Conservation (phyloP, 2,113 vertebrate species). For the Bagarius yarrelli region DNA sequence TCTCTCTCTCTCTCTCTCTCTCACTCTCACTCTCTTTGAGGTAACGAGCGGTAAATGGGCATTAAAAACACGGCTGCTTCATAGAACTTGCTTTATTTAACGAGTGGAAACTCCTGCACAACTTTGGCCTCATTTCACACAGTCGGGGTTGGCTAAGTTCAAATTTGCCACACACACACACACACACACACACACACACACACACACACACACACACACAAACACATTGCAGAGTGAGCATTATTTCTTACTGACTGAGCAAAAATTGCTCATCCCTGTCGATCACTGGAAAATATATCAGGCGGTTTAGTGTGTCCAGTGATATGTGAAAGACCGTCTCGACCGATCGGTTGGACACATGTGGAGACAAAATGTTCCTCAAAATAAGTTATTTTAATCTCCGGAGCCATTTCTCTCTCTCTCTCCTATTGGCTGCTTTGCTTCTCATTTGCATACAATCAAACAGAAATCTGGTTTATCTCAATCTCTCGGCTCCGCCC, state of each 20-base stretch:
- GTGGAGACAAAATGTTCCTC: neutral
- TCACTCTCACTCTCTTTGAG: too few species aligned
- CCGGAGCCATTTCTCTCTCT: too few species aligned
- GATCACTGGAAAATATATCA: neutral
- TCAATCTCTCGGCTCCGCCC: neutral
- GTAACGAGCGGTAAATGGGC: slow-evolving; percentile 3
- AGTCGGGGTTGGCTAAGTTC: neutral
- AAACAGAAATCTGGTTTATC: neutral
- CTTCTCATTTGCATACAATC: neutral
- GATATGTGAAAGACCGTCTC: neutral
- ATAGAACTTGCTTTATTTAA: slow-evolving; percentile 14
- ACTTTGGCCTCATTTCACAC: slow-evolving; percentile 17
- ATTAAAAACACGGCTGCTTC: neutral
- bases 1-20: neutral
- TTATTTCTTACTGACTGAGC: slow-evolving; percentile 3
- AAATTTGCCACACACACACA: neutral
- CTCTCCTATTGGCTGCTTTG: neutral
- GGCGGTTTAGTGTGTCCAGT: neutral
- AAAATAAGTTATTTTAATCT: too few species aligned
- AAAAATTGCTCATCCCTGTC: neutral
- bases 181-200: neutral
- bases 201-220: neutral
- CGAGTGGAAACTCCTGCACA: slow-evolving; percentile 13
- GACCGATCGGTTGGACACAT: too few species aligned
- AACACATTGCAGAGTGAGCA: neutral